Conservation (phyloP, 2,888 invertebrate species). For the Coremacera marginata region DNA sequence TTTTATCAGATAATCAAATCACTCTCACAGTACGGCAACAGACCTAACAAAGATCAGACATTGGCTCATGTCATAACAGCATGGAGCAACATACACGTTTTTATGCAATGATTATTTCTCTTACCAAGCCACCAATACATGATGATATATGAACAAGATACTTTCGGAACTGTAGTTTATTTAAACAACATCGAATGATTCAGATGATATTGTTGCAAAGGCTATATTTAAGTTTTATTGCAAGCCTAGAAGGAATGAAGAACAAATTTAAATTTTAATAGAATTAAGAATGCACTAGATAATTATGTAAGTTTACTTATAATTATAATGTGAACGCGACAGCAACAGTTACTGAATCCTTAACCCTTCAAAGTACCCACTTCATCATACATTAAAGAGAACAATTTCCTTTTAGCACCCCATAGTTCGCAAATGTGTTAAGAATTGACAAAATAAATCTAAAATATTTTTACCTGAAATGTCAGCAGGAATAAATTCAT, state of each 20-base stretch:
- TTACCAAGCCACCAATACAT: slow-evolving; percentile 9
- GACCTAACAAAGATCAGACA: not conserved
- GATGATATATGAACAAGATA: slow-evolving; percentile 13
- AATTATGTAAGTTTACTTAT: not conserved
- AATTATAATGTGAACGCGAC: no score
- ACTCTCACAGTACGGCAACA: no score
- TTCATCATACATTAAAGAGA: not conserved
- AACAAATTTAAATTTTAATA: slow-evolving; percentile 30
- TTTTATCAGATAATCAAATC: no score
- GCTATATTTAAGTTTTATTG: slow-evolving; percentile 28
- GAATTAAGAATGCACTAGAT: not conserved
- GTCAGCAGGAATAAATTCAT: slow-evolving; percentile 52
- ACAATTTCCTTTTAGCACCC: not conserved
- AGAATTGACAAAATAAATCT: not conserved
- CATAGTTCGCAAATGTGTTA: not conserved
- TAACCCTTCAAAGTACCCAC: not conserved
- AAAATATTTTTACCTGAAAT: slow-evolving; percentile 46
- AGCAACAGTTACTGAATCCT: not conserved
- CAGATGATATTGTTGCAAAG: slow-evolving; percentile 19
- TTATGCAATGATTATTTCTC: not conserved
- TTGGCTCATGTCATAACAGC: no score
- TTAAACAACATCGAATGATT: slow-evolving; percentile 29
- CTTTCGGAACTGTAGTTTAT: slow-evolving; percentile 2
- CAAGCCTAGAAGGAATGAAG: slow-evolving; percentile 37
- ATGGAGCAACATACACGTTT: no score